Conservation (phyloP, 2,888 invertebrate genomes). For the Drosophila acutilabella region DNA sequence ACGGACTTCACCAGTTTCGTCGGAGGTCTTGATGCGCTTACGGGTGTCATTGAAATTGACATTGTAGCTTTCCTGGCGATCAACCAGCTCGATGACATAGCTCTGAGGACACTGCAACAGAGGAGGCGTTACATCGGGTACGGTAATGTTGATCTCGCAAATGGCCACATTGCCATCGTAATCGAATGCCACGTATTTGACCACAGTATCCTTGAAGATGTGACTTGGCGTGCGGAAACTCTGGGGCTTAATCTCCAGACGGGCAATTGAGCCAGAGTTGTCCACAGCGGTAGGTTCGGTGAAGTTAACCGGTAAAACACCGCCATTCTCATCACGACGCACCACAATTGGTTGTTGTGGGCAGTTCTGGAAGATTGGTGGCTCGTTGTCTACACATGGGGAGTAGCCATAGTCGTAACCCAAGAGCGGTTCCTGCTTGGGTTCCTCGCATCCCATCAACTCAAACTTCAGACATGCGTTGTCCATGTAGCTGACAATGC, state of each 20-base stretch:
- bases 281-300: constrained; percentile 97
- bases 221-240: constrained; percentile 95
- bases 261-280: constrained; percentile 97
- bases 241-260: constrained; percentile 95
- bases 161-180: constrained; percentile 99
- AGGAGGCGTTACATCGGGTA: constrained; percentile 96
- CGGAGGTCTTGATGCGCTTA: constrained; percentile 92
- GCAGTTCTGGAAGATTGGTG: constrained; percentile 98
- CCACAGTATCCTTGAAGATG: constrained; percentile 95
- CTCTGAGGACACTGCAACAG: constrained; percentile 96
- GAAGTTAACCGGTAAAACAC: constrained; percentile 95
- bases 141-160: constrained; percentile 97
- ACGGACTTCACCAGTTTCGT: constrained; percentile 94
- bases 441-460: constrained; percentile 97
- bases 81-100: constrained; percentile 96
- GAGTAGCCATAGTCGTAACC: constrained; percentile 97
- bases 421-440: constrained; percentile 91
- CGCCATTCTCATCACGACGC: constrained; percentile 94
- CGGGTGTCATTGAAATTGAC: constrained; percentile 97
- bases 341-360: constrained; percentile 96
- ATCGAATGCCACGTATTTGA: constrained; percentile 98
- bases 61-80: constrained; percentile 94
- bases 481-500: constrained; percentile 98
- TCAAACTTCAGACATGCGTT: constrained; percentile 98
- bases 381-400: constrained; percentile 97